Evolutionary conservation across 1,140 invertebrate genomes (phyloP).

Genomic region (Drosophila seguyi): DNA sequence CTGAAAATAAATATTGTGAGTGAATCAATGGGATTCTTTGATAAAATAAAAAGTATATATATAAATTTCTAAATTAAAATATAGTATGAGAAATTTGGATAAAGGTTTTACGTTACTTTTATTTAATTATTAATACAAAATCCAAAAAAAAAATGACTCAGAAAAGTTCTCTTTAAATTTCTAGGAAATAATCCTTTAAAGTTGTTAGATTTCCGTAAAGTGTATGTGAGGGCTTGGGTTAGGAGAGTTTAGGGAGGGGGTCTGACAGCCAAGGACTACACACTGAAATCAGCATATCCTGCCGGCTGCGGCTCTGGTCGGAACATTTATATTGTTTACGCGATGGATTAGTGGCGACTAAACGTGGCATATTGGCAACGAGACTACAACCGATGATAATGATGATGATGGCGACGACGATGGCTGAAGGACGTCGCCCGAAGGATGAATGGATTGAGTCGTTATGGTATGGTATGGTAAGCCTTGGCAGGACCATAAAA

Average conservation of each 20-base stretch:
- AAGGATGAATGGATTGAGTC: constrained; percentile 31
- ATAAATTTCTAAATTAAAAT: no score
- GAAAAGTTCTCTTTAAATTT: no score
- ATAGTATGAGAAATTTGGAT: no score
- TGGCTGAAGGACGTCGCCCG: constrained; percentile 42
- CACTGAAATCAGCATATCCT: constrained; percentile 61
- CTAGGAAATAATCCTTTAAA: no score
- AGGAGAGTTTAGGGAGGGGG: constrained; percentile 15
- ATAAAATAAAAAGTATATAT: not conserved
- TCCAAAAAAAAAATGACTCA: no score
- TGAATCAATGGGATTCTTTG: not conserved
- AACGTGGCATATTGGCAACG: constrained; percentile 70
- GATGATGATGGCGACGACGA: constrained; percentile 4
- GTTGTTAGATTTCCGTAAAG: not conserved
- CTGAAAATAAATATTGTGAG: not conserved
- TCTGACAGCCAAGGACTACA: constrained; percentile 45
- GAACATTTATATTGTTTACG: constrained; percentile 74
- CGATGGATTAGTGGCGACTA: constrained; percentile 73
- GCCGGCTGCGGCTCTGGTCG: constrained; percentile 43
- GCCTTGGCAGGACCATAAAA: constrained; percentile 51
- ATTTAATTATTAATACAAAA: no score
- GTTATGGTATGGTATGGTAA: constrained; percentile 16
- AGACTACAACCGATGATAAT: constrained; percentile 47
- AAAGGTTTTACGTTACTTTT: no score
- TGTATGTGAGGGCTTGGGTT: constrained; percentile 14